Percentiles rank a stretch among this genome's conserved stretches.
Conservation (phyloP, 2,888 invertebrate genomes). For the Euphydryas editha region DNA sequence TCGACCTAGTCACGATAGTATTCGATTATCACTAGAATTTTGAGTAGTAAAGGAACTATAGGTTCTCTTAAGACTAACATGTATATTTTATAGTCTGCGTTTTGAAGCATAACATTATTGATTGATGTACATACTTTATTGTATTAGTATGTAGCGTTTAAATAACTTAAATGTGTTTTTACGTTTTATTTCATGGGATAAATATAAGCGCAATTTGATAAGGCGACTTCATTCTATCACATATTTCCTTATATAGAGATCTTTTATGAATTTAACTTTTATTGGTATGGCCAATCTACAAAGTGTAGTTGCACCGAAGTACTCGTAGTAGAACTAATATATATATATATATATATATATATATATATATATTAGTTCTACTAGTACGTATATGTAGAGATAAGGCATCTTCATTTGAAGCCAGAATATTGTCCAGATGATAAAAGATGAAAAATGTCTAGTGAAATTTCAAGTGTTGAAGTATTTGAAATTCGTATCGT, state of each 20-base stretch:
- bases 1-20: constrained; percentile 46
- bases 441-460: not conserved
- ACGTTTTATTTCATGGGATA: not conserved
- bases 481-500: no score
- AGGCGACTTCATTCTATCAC: not conserved
- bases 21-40: constrained; percentile 11
- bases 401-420: not conserved
- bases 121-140: no score
- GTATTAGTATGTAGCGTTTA: no score
- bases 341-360: no score
- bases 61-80: not conserved
- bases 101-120: no score
- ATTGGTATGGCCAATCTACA: not conserved
- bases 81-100: not conserved
- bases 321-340: no score
- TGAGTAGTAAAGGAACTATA: not conserved
- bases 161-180: not conserved
- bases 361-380: no score
- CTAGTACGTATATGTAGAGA: not conserved
- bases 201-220: not conserved
- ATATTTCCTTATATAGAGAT: constrained; percentile 12
- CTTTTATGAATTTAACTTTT: constrained; percentile 10
- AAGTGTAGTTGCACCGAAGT: not conserved
- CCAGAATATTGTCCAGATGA: not conserved
- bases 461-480: no score